Base-by-base conservation (phyloP, 1,140 invertebrate species). In the Brachionus manjavacas region DNA sequence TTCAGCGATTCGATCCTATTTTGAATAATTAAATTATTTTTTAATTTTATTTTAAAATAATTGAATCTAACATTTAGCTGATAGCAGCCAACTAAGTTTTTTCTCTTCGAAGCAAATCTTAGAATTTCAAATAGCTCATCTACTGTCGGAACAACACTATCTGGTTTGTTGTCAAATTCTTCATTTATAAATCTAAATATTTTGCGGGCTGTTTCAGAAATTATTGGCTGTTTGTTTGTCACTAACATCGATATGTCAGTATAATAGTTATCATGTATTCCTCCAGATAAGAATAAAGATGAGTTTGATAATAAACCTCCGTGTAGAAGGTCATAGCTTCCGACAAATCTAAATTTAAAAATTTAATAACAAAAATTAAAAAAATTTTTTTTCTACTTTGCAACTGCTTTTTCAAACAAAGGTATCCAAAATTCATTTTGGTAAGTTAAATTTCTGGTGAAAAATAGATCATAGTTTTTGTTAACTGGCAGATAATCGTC, bases 401-500 rank as follows among this genome's bases (percentile, higher is more conserved):
- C 79, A 6, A 81, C 64, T 28, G 79, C 79, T 28, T 81, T 81
- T 35, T 81, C 79, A 43, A 81, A 68, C 31, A 81, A 81, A 25
- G 52, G 64, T 41, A 81, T 81, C 79, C 79, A 81, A 81, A 64
- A 81, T 35, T 81, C 79, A 28, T 81, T 81, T 46, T 41, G 52
- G 39, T 64, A 81, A 41, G 79, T 81, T 25, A 81, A 81, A 68
- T 81, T 81, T 68, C 31, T 81, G 3, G 79, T 68, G 31, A 81
- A 81, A 68, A 60, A 81, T 16, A 81, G 39, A 68, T 64, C 52
- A 64, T 64, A 81, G 23, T 25, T 64, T 31, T 43, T 28, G 20
- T n/a, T 43, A 3, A 93, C 93, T 4, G 94, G 94, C 25, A 94
- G 88, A 85, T 92, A 89, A 87, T 94, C 94, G 87, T 94, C 94